These are phyloP conservation scores for Drosophila fungiperda DNA, from an alignment of 2,888 invertebrate species.

Conservation along the genomic window DNA sequence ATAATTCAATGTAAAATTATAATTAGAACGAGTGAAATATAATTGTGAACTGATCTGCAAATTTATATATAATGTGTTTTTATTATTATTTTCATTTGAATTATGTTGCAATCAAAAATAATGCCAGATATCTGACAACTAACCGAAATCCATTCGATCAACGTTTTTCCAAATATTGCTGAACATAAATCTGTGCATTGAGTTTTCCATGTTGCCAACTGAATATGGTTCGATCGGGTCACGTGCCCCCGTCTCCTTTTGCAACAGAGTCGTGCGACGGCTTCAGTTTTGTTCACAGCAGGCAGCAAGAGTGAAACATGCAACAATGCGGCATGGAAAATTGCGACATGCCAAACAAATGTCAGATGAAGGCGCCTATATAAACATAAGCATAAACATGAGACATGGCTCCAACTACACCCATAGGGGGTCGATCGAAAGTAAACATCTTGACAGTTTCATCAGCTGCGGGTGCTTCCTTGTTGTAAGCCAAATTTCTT, in stretches of 20 bases:
- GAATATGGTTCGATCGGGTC: conserved; percentile 47
- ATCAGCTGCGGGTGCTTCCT: conserved; percentile 38
- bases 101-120: background rate
- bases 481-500: conserved; percentile 32
- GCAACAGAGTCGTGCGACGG: background rate
- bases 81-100: background rate
- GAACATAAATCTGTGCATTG: conserved; percentile 43
- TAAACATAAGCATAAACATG: conserved; percentile 35
- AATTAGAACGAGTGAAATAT: background rate
- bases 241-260: conserved; percentile 23
- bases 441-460: conserved; percentile 45
- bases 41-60: background rate
- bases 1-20: background rate
- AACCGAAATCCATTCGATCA: conserved; percentile 16
- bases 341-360: conserved; percentile 46
- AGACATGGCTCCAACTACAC: conserved; percentile 10
- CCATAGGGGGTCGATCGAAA: conserved; percentile 28
- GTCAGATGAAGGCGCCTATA: conserved; percentile 37
- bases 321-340: conserved; percentile 55
- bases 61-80: background rate
- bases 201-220: conserved; percentile 20
- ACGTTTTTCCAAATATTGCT: conserved; percentile 20
- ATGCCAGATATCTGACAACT: background rate
- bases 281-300: conserved; percentile 45
- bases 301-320: conserved; percentile 41